Base-by-base conservation (phyloP, 1,140 invertebrate genomes). In the Cyclargus thomasi region DNA sequence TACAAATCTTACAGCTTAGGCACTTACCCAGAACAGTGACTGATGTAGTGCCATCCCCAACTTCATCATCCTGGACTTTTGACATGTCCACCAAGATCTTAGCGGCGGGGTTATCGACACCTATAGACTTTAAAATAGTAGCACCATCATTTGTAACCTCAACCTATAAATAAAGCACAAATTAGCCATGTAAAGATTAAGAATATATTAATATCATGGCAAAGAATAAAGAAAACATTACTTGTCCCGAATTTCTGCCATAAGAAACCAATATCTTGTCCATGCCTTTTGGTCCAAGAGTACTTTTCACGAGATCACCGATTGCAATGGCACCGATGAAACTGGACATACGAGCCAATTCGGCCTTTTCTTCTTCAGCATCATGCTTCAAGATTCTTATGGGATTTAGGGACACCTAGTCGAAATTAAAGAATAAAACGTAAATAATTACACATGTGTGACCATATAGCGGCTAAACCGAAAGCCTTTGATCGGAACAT, bases 101-200 rank as follows among this genome's bases (percentile, higher is more conserved):
- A 2, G 98, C 99, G 35, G 98, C 98, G 63, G 99, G 98, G 92
- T 99, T 99, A 85, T 99, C 99, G 21, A 99, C 97, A 63, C 99
- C 98, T 70, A 99, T 94, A 11, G 96, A 95, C 88, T 98, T 98
- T 57, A 99, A 91, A 85, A 99, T 99, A 6, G 99, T 99, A 14
- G 99, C 99, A 69, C 99, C 99, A 92, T 99, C 99, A 91, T 99
- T 99, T 47, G 99, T 99, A 6, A 99, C 97, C 91, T 99, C 95
- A 66, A 99, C 96, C 88, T 95, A 80, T 36, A 77, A 81, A 39
- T 20, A 11, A 5, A 17, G 20, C 16, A 23, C 36, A 23, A 53
- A 22, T 53, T 18, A 22, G 35, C n/a, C 14, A 14, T 55, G 23
- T 20, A 62, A 68, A 36, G 39, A 14, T 47, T 16, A 8, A 47